phyloP scores from a whole-genome alignment of 2,113 vertebrate species.

The Oreochromis aureus region DNA sequence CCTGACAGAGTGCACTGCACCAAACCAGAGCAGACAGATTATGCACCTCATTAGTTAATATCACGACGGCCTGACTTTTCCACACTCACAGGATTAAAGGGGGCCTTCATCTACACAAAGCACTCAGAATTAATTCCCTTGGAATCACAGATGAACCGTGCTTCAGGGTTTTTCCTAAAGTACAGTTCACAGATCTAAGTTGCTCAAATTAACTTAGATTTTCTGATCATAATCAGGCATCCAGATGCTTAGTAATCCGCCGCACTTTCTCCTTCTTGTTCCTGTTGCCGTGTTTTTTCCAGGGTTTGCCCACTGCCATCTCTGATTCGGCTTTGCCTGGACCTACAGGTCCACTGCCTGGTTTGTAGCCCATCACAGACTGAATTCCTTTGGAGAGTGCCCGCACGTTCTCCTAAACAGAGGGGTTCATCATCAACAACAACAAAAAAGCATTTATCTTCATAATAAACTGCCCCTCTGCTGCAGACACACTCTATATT shows the following conservation, averaged over 20 bases:
- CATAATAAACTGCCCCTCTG: background rate
- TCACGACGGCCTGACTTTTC: background rate
- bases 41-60: background rate
- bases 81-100: background rate
- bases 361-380: constrained; percentile 85
- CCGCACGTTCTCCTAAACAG: constrained; percentile 83
- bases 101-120: background rate
- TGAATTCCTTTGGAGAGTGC: constrained; percentile 87
- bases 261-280: constrained; percentile 96
- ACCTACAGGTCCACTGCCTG: constrained; percentile 65
- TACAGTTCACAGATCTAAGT: background rate
- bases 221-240: constrained; percentile 70
- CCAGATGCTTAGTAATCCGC: constrained; percentile 85
- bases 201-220: background rate
- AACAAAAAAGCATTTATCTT: background rate
- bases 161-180: background rate
- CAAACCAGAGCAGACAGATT: background rate
- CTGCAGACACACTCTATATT: background rate
- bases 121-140: background rate
- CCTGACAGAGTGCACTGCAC: constrained; percentile 1
- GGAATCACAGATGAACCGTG: background rate
- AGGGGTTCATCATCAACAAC: background rate
- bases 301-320: constrained; percentile 77
- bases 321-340: constrained; percentile 22
- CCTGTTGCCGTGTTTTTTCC: constrained; percentile 94